Evolutionary conservation across 2,888 invertebrate genomes (phyloP).

Genomic region (Sarcophaga subvicina): DNA sequence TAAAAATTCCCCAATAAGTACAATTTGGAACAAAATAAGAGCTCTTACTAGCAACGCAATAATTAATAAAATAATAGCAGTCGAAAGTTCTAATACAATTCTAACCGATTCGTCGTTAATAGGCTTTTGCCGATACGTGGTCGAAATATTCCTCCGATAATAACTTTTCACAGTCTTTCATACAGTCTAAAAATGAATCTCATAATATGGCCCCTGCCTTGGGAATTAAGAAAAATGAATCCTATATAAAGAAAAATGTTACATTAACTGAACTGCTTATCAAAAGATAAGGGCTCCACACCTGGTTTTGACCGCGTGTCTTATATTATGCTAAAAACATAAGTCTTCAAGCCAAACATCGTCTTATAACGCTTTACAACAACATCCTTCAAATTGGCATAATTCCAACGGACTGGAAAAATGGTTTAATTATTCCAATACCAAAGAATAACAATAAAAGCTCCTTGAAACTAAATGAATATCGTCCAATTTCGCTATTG

Average conservation of each 20-base stretch:
- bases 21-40: too few species aligned
- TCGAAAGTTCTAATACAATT: background rate
- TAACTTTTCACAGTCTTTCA: constrained; percentile 9
- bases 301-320: constrained; percentile 36
- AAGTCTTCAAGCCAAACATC: background rate
- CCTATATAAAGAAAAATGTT: background rate
- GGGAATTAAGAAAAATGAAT: background rate
- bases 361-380: constrained; percentile 36
- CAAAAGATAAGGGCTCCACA: constrained; percentile 19
- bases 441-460: constrained; percentile 33
- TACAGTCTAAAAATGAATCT: background rate
- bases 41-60: too few species aligned
- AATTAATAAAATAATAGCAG: constrained; percentile 12
- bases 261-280: background rate
- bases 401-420: constrained; percentile 23
- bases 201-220: background rate
- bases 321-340: constrained; percentile 29
- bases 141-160: constrained; percentile 20
- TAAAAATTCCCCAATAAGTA: too few species aligned
- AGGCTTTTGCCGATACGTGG: constrained; percentile 15
- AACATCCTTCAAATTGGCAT: constrained; percentile 5
- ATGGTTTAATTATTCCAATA: constrained; percentile 28
- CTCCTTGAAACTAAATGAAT: background rate
- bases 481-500: constrained; percentile 36
- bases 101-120: background rate